Base-by-base conservation (phyloP, 2,113 vertebrate genomes). In the Periophthalmus modestus region DNA sequence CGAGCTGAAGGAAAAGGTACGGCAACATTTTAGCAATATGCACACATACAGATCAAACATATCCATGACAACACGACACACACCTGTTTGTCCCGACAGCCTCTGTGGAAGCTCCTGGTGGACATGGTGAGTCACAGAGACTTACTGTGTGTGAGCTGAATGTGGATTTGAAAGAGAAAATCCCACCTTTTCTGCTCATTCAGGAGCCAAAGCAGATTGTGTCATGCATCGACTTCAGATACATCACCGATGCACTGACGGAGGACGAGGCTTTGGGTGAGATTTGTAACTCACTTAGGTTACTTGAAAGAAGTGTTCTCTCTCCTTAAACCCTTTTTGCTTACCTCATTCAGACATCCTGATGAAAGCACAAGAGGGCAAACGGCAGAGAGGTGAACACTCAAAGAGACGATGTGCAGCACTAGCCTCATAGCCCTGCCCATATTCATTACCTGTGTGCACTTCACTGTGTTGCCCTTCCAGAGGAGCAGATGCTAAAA, bases 151-250 rank as follows among this genome's bases (percentile, higher is more conserved):
- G 57, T 12, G 21, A 46, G 24, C 5, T 0, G 68, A 36, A 48
- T 68, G 36, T 18, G 36, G 71, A 70, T 55, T 13, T 21, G n/a
- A 57, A 15, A 1, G 19, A 55, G 15, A 2, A 7, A 24, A 43
- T 62, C 71, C 47, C 47, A 14, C 69, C 4, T 6, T 66, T 23
- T 21, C 33, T 73, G 13, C 69, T 66, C 11, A 46, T 77, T 71
- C 82, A 95, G 94, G 92, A 92, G 54, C 91, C 94, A 28, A 28
- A 28, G 28, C 28, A 72, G 76, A 86, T 95, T 23, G 69, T 94
- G 24, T 95, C 92, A 36, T 96, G 93, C 85, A 91, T 95, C n/a
- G 93, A 96, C 90, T 96, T 96, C 85, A 92, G 94, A 84, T 95
- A 94, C 55, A 94, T 95, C 92, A 94, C 87, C 0, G 92, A 95